These are phyloP conservation scores for Macrocentrus cingulum DNA, from an alignment of 1,140 invertebrate genomes.

Conservation along the genomic window DNA sequence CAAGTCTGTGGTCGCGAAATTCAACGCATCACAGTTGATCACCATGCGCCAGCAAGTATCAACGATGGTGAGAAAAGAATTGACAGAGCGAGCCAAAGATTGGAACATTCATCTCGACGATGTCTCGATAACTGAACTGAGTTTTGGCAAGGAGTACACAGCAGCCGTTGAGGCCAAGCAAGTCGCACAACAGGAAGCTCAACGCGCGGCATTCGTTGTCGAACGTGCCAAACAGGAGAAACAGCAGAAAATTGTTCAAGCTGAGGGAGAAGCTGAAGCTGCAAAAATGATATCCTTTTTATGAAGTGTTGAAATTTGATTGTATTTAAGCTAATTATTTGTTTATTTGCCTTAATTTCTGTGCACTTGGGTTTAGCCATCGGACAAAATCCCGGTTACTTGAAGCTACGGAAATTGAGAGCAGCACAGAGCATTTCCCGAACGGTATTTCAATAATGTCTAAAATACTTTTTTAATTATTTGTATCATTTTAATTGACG, in stretches of 20 bases:
- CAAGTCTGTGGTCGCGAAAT: slow-evolving; percentile 99
- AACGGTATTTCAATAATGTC: slow-evolving; percentile 88
- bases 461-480: too few species aligned
- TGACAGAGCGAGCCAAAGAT: slow-evolving; percentile 95
- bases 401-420: slow-evolving; percentile 96
- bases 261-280: slow-evolving; percentile 98
- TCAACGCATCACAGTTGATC: slow-evolving; percentile 98
- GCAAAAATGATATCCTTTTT: slow-evolving; percentile 94
- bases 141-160: slow-evolving; percentile 99
- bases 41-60: slow-evolving; percentile 98
- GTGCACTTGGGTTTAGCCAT: slow-evolving; percentile 92
- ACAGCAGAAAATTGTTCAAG: slow-evolving; percentile 99
- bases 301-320: not conserved
- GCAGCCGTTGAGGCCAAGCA: slow-evolving; percentile 99
- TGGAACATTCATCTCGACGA: slow-evolving; percentile 99
- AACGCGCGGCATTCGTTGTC: slow-evolving; percentile 96
- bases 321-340: not conserved
- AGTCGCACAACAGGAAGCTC: slow-evolving; percentile 99
- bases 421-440: slow-evolving; percentile 96
- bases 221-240: slow-evolving; percentile 96
- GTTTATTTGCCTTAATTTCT: slow-evolving; percentile 66
- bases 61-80: slow-evolving; percentile 87
- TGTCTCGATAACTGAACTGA: slow-evolving; percentile 98
- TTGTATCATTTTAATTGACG: slow-evolving; percentile 6
- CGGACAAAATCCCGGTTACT: slow-evolving; percentile 92